Evolutionary conservation across 2,113 vertebrate species (phyloP).

Genomic region (Bubo scandiacus): DNA sequence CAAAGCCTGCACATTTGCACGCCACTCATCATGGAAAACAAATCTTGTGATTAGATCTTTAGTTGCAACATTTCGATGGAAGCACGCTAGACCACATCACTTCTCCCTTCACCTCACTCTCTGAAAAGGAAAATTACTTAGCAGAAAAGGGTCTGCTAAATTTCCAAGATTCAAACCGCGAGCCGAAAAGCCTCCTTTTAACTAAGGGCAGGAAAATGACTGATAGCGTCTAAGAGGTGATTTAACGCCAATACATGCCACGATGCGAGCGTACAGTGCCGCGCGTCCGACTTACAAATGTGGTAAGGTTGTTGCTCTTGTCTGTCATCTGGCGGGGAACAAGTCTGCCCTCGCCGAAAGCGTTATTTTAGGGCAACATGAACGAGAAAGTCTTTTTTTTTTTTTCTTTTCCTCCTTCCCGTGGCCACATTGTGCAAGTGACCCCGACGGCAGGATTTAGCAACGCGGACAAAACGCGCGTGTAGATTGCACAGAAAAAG

Average conservation of each 20-base stretch:
- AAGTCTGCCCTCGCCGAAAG: constrained; percentile 6
- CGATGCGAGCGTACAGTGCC: not conserved
- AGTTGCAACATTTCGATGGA: constrained; percentile 8
- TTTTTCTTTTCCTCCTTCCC: not conserved
- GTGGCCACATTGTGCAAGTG: not conserved
- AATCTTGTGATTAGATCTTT: constrained; percentile 22
- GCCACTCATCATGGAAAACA: not conserved
- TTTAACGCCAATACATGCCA: not conserved
- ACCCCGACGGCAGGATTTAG: not conserved
- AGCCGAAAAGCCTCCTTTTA: not conserved
- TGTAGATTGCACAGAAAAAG: not conserved
- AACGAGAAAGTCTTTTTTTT: not conserved
- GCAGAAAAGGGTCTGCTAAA: not conserved
- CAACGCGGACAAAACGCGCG: not conserved
- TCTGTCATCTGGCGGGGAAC: constrained; percentile 47
- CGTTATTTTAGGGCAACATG: not conserved
- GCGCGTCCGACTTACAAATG: not conserved
- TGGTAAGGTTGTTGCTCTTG: not conserved
- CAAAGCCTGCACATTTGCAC: constrained; percentile 9
- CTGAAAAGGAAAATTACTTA: constrained; percentile 1
- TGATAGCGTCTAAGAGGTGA: not conserved
- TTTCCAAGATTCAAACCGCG: not conserved
- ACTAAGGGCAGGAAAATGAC: not conserved
- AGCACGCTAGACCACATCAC: constrained; percentile 15
- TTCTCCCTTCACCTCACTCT: not conserved